Evolutionary conservation across 2,797 vertebrate species (phyloP).

Genomic region (Carcharodon carcharias): DNA sequence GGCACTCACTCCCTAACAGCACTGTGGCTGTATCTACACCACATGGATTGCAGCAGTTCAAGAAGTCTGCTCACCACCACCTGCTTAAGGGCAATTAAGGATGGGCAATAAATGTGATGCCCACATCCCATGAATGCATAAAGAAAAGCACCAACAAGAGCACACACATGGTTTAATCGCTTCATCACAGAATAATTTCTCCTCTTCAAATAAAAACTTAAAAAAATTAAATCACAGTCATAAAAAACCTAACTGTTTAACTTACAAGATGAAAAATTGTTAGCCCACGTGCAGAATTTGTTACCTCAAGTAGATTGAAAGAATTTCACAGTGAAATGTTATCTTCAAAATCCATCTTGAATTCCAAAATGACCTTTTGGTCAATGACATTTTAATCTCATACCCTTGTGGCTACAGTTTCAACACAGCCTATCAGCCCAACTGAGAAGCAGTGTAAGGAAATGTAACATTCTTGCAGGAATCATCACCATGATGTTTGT

Average conservation of each 20-base stretch:
- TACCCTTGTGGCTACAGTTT: not conserved
- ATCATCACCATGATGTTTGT: not conserved
- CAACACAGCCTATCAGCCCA: not conserved
- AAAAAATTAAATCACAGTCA: not conserved
- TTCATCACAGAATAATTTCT: not conserved
- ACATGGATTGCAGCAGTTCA: too few relatives aligned
- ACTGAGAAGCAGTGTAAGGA: not conserved
- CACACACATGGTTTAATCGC: not conserved
- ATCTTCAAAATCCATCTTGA: not conserved
- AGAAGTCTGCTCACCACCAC: too few relatives aligned
- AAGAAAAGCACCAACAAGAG: not conserved
- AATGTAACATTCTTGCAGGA: not conserved
- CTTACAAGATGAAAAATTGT: not conserved
- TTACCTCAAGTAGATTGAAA: not conserved
- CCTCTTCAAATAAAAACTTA: not conserved
- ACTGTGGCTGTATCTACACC: too few relatives aligned
- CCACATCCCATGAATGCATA: too few relatives aligned
- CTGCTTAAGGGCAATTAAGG: too few relatives aligned
- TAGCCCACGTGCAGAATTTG: not conserved
- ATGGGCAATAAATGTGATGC: too few relatives aligned
- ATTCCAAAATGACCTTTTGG: not conserved
- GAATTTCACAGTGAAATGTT: not conserved
- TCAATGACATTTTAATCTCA: slow-evolving; percentile 7
- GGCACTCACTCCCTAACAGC: too few relatives aligned
- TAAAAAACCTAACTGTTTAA: not conserved